phyloP scores from a whole-genome alignment of 1,140 invertebrate genomes.

The Leptinotarsa texana region DNA sequence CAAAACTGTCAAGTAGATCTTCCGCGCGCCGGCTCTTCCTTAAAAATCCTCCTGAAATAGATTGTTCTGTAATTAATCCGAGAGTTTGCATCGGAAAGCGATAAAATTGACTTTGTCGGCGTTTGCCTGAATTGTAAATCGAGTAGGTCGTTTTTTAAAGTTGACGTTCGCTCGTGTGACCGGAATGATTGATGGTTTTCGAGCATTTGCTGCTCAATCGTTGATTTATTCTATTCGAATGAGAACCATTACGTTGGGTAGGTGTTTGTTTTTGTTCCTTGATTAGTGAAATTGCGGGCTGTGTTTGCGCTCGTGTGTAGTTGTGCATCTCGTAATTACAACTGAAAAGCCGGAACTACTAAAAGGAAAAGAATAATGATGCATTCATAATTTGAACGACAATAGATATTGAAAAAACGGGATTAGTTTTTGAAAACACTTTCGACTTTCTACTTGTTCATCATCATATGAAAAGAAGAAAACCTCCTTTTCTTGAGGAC shows the following conservation, averaged over 20 bases:
- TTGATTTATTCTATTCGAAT: neutral
- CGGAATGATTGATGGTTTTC: conserved; percentile 8
- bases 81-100: neutral
- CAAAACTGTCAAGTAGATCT: neutral
- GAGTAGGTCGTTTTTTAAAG: neutral
- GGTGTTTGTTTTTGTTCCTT: neutral
- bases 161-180: neutral
- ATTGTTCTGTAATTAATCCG: conserved; percentile 3
- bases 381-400: too few species aligned
- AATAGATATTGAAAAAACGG: too few species aligned
- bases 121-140: conserved; percentile 2
- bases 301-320: too few species aligned
- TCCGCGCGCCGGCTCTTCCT: neutral
- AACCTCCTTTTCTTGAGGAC: too few species aligned
- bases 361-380: too few species aligned
- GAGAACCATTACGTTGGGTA: neutral
- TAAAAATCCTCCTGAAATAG: neutral
- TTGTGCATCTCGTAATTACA: too few species aligned
- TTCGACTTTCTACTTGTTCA: too few species aligned
- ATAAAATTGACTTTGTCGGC: neutral
- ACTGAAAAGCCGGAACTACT: too few species aligned
- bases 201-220: neutral
- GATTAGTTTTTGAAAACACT: too few species aligned
- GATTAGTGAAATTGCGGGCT: too few species aligned
- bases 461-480: too few species aligned